Base-by-base conservation (phyloP, 2,113 vertebrate genomes). In the Prolemur simus region DNA sequence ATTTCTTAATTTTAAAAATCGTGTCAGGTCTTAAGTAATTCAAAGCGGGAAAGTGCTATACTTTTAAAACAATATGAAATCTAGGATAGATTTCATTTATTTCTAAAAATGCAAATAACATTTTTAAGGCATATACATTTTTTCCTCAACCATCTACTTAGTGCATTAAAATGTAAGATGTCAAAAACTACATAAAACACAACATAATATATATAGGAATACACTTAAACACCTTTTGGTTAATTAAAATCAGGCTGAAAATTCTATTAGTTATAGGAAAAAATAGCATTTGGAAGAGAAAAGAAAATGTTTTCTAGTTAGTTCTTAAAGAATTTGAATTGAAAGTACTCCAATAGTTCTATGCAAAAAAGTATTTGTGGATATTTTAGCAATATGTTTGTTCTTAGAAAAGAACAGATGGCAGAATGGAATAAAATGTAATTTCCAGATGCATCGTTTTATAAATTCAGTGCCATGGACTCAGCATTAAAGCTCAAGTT, bases 371-470 rank as follows among this genome's bases (percentile, higher is more conserved):
- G 5, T 37, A 32, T 76, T 27, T 95, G 34, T 93, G 68, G 49
- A 3, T 83, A 63, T 91, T 97, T 95, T 83, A 80, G 63, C 37
- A 82, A 56, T 47, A 80, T 54, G 81, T 87, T 86, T 96, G 63
- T 66, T 95, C 90, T 89, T 37, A 87, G 87, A 85, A 49, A 27
- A 78, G 90, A 87, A 66, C 90, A 94, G 81, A 86, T 86, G 89
- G 93, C 47, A 91, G 37, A 56, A 87, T 3, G 54, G 60, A 87
- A 78, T 85, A 60, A 90, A 86, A 94, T 20, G 64, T 32, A 60
- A 95, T 68, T 92, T 90, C 87, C 87, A 96, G 92, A 96, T 94
- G 81, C 58, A 39, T 12, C 32, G 12, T 47, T 96, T 64, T 97
- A 52, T 85, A 54, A 56, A 74, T 74, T 58, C 34, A 9, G 80